Conservation (phyloP, 2,113 vertebrate species). For the Aphelocoma coerulescens region DNA sequence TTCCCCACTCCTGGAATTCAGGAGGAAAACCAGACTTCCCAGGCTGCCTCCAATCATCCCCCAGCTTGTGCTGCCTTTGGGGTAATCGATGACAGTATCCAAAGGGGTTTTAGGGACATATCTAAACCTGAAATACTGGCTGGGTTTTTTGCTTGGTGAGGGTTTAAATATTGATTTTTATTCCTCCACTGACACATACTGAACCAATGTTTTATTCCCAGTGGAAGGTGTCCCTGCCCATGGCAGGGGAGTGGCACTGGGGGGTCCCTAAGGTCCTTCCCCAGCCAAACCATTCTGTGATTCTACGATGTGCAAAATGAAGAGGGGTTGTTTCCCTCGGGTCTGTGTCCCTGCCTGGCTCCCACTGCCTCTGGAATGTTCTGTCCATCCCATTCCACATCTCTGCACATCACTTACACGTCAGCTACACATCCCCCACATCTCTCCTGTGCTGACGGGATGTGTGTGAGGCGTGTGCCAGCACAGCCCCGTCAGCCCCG, state of each 20-base stretch:
- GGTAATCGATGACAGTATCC: rapidly evolving
- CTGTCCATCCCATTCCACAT: neutral
- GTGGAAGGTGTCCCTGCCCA: neutral
- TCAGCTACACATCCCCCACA: neutral
- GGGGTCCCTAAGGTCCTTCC: neutral
- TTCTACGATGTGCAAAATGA: neutral
- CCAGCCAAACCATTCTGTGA: neutral
- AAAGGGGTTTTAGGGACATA: rapidly evolving
- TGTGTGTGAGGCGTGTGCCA: neutral
- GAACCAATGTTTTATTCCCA: neutral
- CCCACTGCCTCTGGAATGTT: neutral
- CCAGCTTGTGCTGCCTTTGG: neutral
- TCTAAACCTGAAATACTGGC: neutral
- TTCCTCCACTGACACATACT: neutral
- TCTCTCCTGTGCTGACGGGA: neutral
- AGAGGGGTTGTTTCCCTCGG: neutral
- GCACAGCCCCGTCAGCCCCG: neutral
- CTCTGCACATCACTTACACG: neutral
- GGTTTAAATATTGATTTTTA: neutral
- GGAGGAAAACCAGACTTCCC: neutral
- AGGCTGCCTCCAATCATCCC: neutral
- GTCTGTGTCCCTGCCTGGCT: neutral
- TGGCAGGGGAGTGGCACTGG: neutral
- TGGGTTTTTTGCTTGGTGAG: neutral
- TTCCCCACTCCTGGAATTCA: neutral